phyloP scores from a whole-genome alignment of 2,113 vertebrate species.

The Albula goreensis region DNA sequence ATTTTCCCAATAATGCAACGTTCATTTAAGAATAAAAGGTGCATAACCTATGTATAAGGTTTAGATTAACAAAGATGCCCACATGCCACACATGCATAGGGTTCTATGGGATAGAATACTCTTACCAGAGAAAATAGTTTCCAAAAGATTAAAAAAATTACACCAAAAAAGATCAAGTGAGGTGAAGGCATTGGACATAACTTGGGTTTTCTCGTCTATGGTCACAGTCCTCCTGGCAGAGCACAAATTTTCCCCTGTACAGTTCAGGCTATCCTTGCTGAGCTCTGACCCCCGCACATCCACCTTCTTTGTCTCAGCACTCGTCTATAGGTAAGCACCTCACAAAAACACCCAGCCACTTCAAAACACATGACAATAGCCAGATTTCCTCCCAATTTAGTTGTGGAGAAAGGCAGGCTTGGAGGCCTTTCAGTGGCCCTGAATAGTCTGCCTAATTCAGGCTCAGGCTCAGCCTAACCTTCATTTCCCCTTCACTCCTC shows the following conservation, averaged over 20 bases:
- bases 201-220: background rate
- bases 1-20: background rate
- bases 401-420: slow-evolving; percentile 80
- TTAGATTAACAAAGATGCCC: background rate
- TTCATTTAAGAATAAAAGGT: background rate
- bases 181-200: background rate
- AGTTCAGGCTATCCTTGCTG: slow-evolving; percentile 46
- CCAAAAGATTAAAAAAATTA: background rate
- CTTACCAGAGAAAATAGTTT: too few relatives aligned
- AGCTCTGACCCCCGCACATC: slow-evolving; percentile 65
- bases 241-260: slow-evolving; percentile 51
- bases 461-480: slow-evolving; percentile 84
- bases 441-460: slow-evolving; percentile 89
- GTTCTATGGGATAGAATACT: too few relatives aligned
- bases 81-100: background rate
- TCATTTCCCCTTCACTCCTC: slow-evolving; percentile 79
- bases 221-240: slow-evolving; percentile 35
- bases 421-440: slow-evolving; percentile 80
- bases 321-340: slow-evolving; percentile 81
- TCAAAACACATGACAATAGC: slow-evolving; percentile 84
- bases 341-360: slow-evolving; percentile 70
- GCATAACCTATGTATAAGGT: background rate
- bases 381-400: slow-evolving; percentile 86
- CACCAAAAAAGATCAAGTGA: background rate
- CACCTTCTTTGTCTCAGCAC: slow-evolving; percentile 68